Evolutionary conservation across 2,797 vertebrate genomes (phyloP), one percentile per base, ranked within the genome.

Genomic region (Scarus forsteni): DNA sequence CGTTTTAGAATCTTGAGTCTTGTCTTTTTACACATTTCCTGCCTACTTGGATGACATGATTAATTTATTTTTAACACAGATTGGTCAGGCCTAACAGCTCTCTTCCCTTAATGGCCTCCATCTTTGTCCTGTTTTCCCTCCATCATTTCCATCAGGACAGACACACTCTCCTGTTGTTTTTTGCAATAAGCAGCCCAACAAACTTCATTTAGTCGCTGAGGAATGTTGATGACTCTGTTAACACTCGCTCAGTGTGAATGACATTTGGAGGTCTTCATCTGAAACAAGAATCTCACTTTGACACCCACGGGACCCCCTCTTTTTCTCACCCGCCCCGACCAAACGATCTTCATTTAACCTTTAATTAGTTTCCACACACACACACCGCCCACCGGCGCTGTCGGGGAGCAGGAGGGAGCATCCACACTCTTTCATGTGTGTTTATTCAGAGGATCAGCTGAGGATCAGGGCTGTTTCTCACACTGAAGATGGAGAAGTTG

Each of bases 291-390:
- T 54, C 48, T 50, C 62, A 69, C 73, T 65, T 70, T 48, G 2
- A 58, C 77, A 72, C 81, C 43, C 81, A 58, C 70, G 55, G 49
- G 62, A 69, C 55, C 16, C 52, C 50, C 12, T 34, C 43, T 44
- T 11, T 55, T 69, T 84, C 60, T 75, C 81, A 83, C 79, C 84
- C 72, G 44, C 50, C 69, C 16, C 60, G 74, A 75, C 83, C 83
- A 88, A 85, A 87, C 38, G 74, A 85, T 65, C 76, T 88, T 46
- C 89, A 85, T 88, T 88, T 83, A 86, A 78, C 74, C 80, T 86
- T 82, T 91, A 91, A 93, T 89, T 80, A 85, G 84, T 76, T 80
- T 76, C 50, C 71, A 59, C 74, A 51, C 38, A 59, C 74, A 51
- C 38, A 39, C 83, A 60, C 87, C 75, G 64, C 85, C 85, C 79